These are phyloP conservation scores for Urosaurus nigricauda DNA, from an alignment of 2,797 vertebrate genomes.

Conservation along the genomic window DNA sequence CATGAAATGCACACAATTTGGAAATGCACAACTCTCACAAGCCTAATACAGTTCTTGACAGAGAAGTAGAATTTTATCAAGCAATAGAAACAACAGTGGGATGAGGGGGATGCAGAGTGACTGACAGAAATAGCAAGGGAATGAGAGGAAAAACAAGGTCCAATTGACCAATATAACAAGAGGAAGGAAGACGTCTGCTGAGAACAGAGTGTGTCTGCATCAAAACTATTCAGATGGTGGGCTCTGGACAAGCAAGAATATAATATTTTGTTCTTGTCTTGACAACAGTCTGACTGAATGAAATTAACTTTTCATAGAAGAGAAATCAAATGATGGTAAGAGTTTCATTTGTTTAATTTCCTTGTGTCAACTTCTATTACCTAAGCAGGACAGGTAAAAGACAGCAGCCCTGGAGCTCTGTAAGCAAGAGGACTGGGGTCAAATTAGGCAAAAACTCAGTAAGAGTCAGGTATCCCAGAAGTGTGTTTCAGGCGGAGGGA, in stretches of 20 bases:
- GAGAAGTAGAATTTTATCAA: not conserved
- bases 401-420: not conserved
- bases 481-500: not conserved
- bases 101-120: not conserved
- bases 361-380: not conserved
- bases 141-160: not conserved
- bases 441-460: not conserved
- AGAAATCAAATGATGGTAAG: not conserved
- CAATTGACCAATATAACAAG: not conserved
- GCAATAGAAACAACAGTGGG: not conserved
- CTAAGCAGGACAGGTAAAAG: not conserved
- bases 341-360: constrained; percentile 1
- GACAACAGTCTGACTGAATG: not conserved
- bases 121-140: not conserved
- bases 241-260: not conserved
- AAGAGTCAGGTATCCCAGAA: not conserved
- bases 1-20: not conserved
- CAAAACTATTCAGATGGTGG: not conserved
- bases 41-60: not conserved
- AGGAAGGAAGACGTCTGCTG: not conserved
- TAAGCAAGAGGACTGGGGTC: not conserved
- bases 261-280: not conserved
- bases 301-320: not conserved
- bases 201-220: not conserved
- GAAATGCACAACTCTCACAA: not conserved